Evolutionary conservation across 2,888 invertebrate genomes (phyloP).

Genomic region (Sicus ferrugineus): DNA sequence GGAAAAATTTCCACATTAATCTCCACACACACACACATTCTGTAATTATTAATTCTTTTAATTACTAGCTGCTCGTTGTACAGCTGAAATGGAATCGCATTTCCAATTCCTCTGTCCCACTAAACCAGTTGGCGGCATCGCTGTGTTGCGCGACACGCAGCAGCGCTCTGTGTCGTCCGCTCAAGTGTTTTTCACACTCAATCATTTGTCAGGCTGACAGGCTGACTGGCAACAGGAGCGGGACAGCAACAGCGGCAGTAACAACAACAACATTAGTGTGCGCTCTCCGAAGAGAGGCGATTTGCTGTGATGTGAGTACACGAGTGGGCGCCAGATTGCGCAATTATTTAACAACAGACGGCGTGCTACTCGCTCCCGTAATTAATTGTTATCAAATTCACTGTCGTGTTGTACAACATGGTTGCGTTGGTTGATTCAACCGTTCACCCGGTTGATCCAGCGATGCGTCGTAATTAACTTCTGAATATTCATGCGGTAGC

Average conservation of each 20-base stretch:
- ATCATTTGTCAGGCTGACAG: constrained; percentile 32
- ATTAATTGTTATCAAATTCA: constrained; percentile 30
- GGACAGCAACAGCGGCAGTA: neutral
- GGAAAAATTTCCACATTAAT: constrained; percentile 25
- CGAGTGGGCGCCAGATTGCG: constrained; percentile 28
- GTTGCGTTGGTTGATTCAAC: neutral
- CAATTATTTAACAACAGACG: constrained; percentile 33
- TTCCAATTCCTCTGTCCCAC: constrained; percentile 44
- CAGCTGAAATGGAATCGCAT: constrained; percentile 36
- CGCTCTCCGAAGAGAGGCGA: too few relatives aligned
- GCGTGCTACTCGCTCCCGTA: constrained; percentile 14
- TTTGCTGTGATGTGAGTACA: neutral
- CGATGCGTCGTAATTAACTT: too few relatives aligned
- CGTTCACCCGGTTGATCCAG: too few relatives aligned
- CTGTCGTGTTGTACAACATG: constrained; percentile 25
- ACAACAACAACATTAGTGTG: too few relatives aligned
- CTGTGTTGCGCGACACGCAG: constrained; percentile 2
- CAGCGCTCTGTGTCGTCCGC: constrained; percentile 12
- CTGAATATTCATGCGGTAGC: constrained; percentile 6
- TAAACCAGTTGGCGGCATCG: constrained; percentile 36
- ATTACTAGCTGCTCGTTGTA: constrained; percentile 26
- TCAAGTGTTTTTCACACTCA: constrained; percentile 27
- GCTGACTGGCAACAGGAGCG: neutral
- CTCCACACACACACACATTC: constrained; percentile 18
- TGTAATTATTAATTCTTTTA: constrained; percentile 25